Percentiles rank a stretch among this genome's conserved stretches.
Conservation (phyloP, 2,113 vertebrate species). For the Raja brachyura region DNA sequence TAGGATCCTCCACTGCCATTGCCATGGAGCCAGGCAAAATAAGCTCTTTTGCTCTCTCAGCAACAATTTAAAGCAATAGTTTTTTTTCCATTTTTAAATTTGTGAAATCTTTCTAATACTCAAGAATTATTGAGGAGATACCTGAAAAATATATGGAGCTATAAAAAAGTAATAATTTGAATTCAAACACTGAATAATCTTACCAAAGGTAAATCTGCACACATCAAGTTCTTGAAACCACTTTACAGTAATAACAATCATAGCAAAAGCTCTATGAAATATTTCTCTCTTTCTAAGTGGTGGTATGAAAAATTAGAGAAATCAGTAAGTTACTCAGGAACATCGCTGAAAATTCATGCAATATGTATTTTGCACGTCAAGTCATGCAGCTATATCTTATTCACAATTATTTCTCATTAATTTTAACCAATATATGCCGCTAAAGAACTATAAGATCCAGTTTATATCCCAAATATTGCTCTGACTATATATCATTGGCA, state of each 20-base stretch:
- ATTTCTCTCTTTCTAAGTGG: neutral
- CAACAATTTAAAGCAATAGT: neutral
- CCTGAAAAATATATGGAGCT: neutral
- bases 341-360: conserved; percentile 12
- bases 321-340: neutral
- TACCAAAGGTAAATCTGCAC: neutral
- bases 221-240: conserved; percentile 3
- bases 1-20: neutral
- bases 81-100: neutral
- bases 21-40: neutral
- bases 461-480: neutral
- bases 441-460: conserved; percentile 4
- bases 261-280: neutral
- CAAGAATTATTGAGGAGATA: neutral
- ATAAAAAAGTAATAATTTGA: conserved; percentile 2
- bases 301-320: conserved; percentile 3
- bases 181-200: conserved; percentile 7
- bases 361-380: neutral
- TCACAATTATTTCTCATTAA: neutral
- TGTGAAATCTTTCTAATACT: neutral
- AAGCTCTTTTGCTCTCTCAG: neutral
- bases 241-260: neutral
- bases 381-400: neutral
- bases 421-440: neutral
- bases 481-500: neutral